Evolutionary conservation across 64 coral and sea anemone species (phyloP).

Genomic region (Montipora capricornis): DNA sequence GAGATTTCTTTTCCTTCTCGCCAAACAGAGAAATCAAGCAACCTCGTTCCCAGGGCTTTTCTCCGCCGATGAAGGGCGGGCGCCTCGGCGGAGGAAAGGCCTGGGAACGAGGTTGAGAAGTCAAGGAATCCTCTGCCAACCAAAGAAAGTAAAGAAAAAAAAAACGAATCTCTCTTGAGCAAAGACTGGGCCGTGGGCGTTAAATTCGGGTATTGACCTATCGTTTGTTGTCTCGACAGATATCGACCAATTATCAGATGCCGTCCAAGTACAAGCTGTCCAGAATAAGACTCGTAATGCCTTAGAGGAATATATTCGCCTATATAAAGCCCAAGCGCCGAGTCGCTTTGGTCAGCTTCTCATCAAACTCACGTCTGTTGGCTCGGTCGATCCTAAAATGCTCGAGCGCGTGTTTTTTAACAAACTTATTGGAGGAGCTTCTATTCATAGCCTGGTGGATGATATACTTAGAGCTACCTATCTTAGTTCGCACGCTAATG

Average conservation of each 20-base stretch:
- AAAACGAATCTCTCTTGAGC: no score
- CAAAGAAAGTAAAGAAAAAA: no score
- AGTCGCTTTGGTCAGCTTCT: conserved; percentile 87
- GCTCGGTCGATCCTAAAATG: conserved; percentile 66
- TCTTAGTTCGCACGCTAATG: conserved; percentile 36
- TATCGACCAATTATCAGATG: conserved; percentile 81
- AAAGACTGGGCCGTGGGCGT: no score
- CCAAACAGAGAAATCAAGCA: no score
- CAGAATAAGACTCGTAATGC: conserved; percentile 95
- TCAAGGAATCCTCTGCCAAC: no score
- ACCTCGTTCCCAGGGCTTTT: no score
- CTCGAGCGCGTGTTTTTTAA: conserved; percentile 92
- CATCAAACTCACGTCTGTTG: conserved; percentile 71
- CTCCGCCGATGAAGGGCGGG: no score
- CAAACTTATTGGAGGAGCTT: conserved; percentile 72
- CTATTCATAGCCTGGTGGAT: conserved; percentile 80
- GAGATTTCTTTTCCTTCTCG: no score
- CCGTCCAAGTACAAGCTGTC: conserved; percentile 86
- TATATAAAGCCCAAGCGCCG: conserved; percentile 54
- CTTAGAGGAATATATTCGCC: conserved; percentile 84
- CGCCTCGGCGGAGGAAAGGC: no score
- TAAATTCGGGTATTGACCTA: background rate
- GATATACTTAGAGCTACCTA: conserved; percentile 84
- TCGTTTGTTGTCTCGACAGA: conserved; percentile 44
- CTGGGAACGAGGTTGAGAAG: no score